phyloP scores from a whole-genome alignment of 2,888 invertebrate genomes.

The Ichneumon xanthorius region DNA sequence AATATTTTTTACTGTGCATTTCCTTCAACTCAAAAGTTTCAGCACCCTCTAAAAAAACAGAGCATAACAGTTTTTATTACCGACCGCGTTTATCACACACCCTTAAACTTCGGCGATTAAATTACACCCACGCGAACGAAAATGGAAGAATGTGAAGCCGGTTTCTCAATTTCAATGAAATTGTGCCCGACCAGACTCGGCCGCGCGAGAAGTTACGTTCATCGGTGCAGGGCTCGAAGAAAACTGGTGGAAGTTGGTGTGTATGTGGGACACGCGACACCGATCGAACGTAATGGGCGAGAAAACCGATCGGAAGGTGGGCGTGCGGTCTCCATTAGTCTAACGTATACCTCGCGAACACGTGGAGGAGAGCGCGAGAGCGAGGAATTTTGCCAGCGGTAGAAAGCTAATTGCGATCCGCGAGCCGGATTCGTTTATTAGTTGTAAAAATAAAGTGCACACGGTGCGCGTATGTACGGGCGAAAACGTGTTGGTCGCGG shows the following conservation, averaged over 20 bases:
- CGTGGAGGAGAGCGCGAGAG: neutral
- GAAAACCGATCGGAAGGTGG: constrained; percentile 28
- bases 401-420: constrained; percentile 65
- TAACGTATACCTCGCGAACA: neutral
- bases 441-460: constrained; percentile 45
- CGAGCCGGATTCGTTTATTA: constrained; percentile 52
- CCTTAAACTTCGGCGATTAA: too few species aligned
- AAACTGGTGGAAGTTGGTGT: constrained; percentile 14
- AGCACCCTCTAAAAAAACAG: too few species aligned
- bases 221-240: constrained; percentile 17
- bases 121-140: too few species aligned
- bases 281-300: constrained; percentile 31
- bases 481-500: constrained; percentile 52
- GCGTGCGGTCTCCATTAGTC: constrained; percentile 20
- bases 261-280: constrained; percentile 46
- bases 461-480: constrained; percentile 27
- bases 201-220: neutral
- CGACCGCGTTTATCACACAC: too few species aligned
- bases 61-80: too few species aligned
- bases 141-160: neutral
- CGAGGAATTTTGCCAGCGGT: constrained; percentile 40
- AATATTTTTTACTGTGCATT: too few species aligned
- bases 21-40: too few species aligned
- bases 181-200: neutral
- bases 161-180: neutral